Base-by-base conservation (phyloP, 2,797 vertebrate species). In the Stomatorhinus walkeri region DNA sequence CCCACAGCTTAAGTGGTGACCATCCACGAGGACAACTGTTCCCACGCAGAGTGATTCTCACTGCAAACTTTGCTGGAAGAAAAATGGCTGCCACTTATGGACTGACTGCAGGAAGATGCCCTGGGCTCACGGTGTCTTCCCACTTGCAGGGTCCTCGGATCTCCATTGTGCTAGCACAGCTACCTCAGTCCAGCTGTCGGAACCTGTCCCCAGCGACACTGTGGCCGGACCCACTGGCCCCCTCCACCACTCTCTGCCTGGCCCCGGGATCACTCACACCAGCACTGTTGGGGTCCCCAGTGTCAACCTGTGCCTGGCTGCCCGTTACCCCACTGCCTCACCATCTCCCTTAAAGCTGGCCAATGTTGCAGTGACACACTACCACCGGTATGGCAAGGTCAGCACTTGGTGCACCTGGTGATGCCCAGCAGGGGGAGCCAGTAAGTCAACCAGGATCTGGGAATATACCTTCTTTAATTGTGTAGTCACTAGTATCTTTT, bases 401-500 rank as follows among this genome's bases (percentile, higher is more conserved):
- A n/a, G 89, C 1, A 16, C 51, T n/a, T 5, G 1, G 1, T 8
- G 14, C 14, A 28, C 24, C 72, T 56, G 24, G 51, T 32, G 8
- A 6, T 87, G 49, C 51, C 95, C 93, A 94, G 93, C 91, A 95
- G 95, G 93, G 94, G 95, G 90, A 49, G 87, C 76, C 49, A 14
- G 14, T 68, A 4, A 28, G 24, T 68, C 12, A 32, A 10, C 64
- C 4, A 0, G 64, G 64, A 22, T 93, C 97, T 95, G 96, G 96
- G 96, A 94, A 94, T 97, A 97, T 97, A 96, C 97, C 97, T 97
- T 97, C 97, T 97, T 97, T 97, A 96, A 96, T 97, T 97, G 97
- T 97, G 97, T 97, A 96, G 97, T 97, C 96, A 96, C 96, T 97
- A 32, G 28, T 32, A 90, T 91, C 97, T 96, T 97, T 97, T 97